Percentiles rank a stretch among this genome's conserved stretches.
Conservation (phyloP, 2,797 vertebrate genomes). For the Argyrosomus regius region DNA sequence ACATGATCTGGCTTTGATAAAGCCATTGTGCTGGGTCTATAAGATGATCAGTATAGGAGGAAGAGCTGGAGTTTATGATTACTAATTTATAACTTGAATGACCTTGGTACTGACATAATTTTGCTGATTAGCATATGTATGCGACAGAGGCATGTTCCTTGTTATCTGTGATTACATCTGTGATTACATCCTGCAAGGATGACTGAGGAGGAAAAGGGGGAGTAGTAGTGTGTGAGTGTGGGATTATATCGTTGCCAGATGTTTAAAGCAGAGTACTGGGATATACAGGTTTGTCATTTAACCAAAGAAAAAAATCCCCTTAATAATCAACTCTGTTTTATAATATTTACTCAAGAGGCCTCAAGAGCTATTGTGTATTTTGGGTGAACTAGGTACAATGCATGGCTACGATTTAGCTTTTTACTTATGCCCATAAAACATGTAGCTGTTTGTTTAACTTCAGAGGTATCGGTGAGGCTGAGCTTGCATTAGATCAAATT, state of each 20-base stretch:
- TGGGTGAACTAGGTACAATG: background rate
- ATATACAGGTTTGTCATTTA: constrained; percentile 4
- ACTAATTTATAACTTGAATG: constrained; percentile 60
- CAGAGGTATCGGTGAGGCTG: background rate
- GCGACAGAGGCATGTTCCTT: constrained; percentile 21
- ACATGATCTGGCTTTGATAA: constrained; percentile 36
- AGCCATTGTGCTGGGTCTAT: constrained; percentile 7
- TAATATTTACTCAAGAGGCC: background rate
- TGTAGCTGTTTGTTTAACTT: background rate
- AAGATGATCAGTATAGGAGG: constrained; percentile 33
- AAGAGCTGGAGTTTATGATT: constrained; percentile 46
- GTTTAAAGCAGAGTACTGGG: background rate
- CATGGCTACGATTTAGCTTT: background rate
- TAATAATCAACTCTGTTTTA: background rate
- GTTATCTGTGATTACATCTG: constrained; percentile 56
- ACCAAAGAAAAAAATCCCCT: background rate
- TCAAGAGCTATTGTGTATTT: constrained; percentile 1
- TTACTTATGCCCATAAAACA: background rate
- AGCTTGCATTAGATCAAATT: constrained; percentile 15
- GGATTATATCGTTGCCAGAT: constrained; percentile 8
- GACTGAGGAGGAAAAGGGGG: constrained; percentile 2
- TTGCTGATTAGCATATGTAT: constrained; percentile 61
- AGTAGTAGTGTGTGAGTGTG: background rate
- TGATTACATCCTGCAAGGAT: constrained; percentile 49
- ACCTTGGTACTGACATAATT: constrained; percentile 34